phyloP scores from a whole-genome alignment of 2,113 vertebrate genomes.

The Oryzias curvinotus region DNA sequence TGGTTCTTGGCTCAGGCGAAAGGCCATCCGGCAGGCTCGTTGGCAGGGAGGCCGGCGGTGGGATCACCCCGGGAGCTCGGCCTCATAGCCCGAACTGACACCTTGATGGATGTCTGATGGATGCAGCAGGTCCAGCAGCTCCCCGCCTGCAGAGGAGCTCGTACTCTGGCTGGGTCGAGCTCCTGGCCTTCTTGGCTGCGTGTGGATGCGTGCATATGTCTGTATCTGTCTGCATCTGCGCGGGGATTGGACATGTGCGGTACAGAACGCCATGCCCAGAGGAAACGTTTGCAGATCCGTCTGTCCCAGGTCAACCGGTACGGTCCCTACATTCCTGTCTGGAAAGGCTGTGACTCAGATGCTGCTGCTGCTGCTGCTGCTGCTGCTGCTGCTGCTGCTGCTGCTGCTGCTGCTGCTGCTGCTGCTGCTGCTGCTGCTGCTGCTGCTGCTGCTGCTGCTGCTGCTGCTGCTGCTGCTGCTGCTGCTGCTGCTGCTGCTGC shows the following conservation, averaged over 20 bases:
- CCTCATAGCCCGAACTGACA: constrained; percentile 73
- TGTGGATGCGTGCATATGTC: constrained; percentile 35
- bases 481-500: constrained; percentile 18
- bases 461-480: constrained; percentile 34
- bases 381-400: constrained; percentile 32
- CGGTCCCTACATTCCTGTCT: constrained; percentile 38
- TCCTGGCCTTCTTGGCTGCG: constrained; percentile 7
- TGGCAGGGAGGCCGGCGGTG: constrained; percentile 52
- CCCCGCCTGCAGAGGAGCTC: constrained; percentile 66
- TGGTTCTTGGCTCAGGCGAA: constrained; percentile 46
- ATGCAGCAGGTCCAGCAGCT: constrained; percentile 60
- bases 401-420: constrained; percentile 34
- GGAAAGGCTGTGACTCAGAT: constrained; percentile 53
- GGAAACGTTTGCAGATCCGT: constrained; percentile 45
- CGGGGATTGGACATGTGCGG: constrained; percentile 50
- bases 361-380: constrained; percentile 21
- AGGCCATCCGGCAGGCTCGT: constrained; percentile 54
- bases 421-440: constrained; percentile 27
- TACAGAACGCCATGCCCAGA: constrained; percentile 29
- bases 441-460: constrained; percentile 20
- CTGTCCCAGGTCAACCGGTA: constrained; percentile 38
- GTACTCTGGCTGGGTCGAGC: constrained; percentile 54
- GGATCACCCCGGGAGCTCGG: constrained; percentile 59
- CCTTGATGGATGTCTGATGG: constrained; percentile 75
- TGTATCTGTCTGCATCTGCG: constrained; percentile 27